Conservation (phyloP, 2,888 invertebrate genomes). For the Clivina fossor region DNA sequence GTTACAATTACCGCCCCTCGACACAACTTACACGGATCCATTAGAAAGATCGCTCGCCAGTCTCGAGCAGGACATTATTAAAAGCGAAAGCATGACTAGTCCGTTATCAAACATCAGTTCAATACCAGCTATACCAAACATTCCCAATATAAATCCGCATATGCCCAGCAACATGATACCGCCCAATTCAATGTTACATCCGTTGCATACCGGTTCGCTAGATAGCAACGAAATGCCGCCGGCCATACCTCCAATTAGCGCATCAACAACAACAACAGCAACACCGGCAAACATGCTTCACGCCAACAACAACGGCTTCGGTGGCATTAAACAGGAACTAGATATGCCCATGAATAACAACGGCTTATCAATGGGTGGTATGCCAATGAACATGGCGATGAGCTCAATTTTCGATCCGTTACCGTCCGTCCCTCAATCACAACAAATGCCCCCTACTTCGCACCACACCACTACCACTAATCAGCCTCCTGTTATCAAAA, state of each 20-base stretch:
- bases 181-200: conserved; percentile 43
- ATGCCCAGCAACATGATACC: too few species aligned
- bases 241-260: conserved; percentile 36
- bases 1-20: conserved; percentile 48
- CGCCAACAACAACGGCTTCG: conserved; percentile 53
- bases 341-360: conserved; percentile 55
- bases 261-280: too few species aligned
- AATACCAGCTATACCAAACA: conserved; percentile 51
- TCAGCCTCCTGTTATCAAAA: conserved; percentile 59
- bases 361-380: conserved; percentile 53
- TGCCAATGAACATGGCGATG: conserved; percentile 58
- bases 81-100: conserved; percentile 59
- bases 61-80: conserved; percentile 63
- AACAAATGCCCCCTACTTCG: conserved; percentile 49
- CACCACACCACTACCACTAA: conserved; percentile 44
- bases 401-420: conserved; percentile 68
- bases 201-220: conserved; percentile 41
- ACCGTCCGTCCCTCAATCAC: conserved; percentile 52
- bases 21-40: conserved; percentile 61
- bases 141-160: conserved; percentile 53
- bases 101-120: conserved; percentile 52
- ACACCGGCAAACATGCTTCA: conserved; percentile 47
- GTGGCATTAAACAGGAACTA: conserved; percentile 54
- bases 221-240: conserved; percentile 41
- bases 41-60: conserved; percentile 72